Evolutionary conservation across 1,140 invertebrate species (phyloP), one percentile per base, ranked within the genome.

Genomic region (Trachymyrmex septentrionalis): DNA sequence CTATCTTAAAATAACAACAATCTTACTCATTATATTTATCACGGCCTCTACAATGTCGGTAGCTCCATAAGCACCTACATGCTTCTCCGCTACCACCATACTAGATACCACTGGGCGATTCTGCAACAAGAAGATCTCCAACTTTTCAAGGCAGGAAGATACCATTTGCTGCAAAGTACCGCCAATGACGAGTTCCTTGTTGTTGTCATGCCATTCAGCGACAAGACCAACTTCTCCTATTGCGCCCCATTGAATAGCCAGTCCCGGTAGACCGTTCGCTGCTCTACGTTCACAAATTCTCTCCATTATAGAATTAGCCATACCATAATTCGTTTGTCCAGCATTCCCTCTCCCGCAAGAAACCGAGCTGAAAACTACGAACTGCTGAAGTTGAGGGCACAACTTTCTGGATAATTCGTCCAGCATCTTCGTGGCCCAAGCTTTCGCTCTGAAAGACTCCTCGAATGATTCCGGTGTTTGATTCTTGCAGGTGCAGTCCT

Each of bases 251-350:
- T 97, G 96, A 7, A 97, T 94, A 3, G 96, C 96, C 57, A 96
- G 91, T 5, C 92, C 96, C 0, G 96, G 96, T 0, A 96, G 87
- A n/a, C 96, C 95, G 19, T 96, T 95, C 16, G 86, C 86, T 5
- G 89, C 87, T 53, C 96, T 91, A 67, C 90, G 88, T 82, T 97
- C 96, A 82, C 96, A 96, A 16, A 97, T 95, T 71, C 96, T 94
- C 89, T 97, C 96, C 96, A 96, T 96, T 0, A 96, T 94, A 0
- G 96, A 96, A 78, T 97, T 97, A 0, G 96, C 94, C 95, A 96
- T 95, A 57, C 96, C 97, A 92, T 98, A 98, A 93, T 98, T 98
- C 0, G 96, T 96, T 92, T 98, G 98, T 3, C 97, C 98, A 72
- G 96, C 95, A 93, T 98, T 98, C 66, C 98, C 98, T 85, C 97